Percentiles rank a stretch among this genome's conserved stretches.
phyloP scores from a whole-genome alignment of 2,888 invertebrate species.

The Aproaerema taeniolella region DNA sequence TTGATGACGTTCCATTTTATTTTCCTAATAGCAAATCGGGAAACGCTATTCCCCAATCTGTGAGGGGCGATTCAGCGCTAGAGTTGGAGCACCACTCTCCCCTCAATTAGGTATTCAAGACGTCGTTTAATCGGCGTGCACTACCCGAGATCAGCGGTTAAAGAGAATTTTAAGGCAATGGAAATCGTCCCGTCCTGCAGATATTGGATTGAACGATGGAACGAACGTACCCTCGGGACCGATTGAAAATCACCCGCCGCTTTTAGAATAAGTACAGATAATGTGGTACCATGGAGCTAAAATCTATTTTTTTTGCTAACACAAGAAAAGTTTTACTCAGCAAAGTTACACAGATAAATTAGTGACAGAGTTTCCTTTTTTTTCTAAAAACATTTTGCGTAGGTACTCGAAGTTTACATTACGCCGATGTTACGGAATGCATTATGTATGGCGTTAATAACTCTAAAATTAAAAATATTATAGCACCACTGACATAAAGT shows the following conservation, averaged over 20 bases:
- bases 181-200: conserved; percentile 43
- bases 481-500: too few relatives aligned
- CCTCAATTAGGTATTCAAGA: conserved; percentile 69
- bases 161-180: conserved; percentile 47
- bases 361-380: neutral
- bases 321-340: conserved; percentile 3
- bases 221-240: conserved; percentile 30
- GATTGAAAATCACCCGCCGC: conserved; percentile 32
- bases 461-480: too few relatives aligned
- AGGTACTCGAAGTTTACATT: neutral
- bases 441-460: too few relatives aligned
- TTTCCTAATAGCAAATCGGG: too few relatives aligned
- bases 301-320: too few relatives aligned
- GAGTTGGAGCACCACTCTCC: conserved; percentile 22
- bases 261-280: conserved; percentile 3
- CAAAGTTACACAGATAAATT: neutral
- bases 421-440: too few relatives aligned
- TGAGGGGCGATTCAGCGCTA: conserved; percentile 41
- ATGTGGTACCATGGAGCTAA: too few relatives aligned
- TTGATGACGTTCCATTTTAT: too few relatives aligned
- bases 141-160: conserved; percentile 40
- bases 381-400: neutral
- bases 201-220: conserved; percentile 34
- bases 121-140: conserved; percentile 65
- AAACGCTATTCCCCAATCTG: too few relatives aligned